phyloP scores from a whole-genome alignment of 2,797 vertebrate species.

The Manis pentadactyla region DNA sequence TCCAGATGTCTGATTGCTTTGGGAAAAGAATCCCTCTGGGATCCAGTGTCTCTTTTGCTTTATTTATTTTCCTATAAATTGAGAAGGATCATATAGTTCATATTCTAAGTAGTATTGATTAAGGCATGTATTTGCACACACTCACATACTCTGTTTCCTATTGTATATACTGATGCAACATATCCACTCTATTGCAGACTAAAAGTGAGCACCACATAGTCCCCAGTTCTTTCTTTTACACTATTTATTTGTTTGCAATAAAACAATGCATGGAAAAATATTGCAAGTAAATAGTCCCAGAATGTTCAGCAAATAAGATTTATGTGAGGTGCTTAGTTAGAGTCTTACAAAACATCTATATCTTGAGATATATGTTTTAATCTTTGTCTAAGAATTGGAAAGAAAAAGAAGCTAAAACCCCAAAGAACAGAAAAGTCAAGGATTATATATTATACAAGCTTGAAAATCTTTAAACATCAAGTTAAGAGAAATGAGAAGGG shows the following conservation, averaged over 20 bases:
- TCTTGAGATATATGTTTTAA: constrained; percentile 4
- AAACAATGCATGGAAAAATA: not conserved
- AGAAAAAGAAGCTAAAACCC: constrained; percentile 26
- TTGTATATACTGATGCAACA: not conserved
- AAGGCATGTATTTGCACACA: not conserved
- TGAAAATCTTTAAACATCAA: constrained; percentile 54
- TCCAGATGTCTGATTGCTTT: constrained; percentile 60
- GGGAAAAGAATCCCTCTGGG: constrained; percentile 60
- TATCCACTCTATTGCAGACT: not conserved
- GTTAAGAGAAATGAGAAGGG: constrained; percentile 39
- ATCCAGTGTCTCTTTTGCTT: constrained; percentile 32
- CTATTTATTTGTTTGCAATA: constrained; percentile 9
- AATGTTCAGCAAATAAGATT: constrained; percentile 52
- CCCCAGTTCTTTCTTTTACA: constrained; percentile 30
- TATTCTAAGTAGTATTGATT: constrained; percentile 61
- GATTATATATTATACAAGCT: not conserved
- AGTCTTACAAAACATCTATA: constrained; percentile 16
- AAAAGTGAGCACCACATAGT: not conserved
- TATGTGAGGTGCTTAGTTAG: not conserved
- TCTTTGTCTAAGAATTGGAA: constrained; percentile 26
- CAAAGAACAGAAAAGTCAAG: constrained; percentile 52
- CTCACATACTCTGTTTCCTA: not conserved
- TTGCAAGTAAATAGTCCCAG: not conserved
- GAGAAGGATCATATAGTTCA: constrained; percentile 47
- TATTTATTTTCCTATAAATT: constrained; percentile 72